phyloP scores from a whole-genome alignment of 1,140 invertebrate genomes.

The silkworm (Bombyx mori) region DNA sequence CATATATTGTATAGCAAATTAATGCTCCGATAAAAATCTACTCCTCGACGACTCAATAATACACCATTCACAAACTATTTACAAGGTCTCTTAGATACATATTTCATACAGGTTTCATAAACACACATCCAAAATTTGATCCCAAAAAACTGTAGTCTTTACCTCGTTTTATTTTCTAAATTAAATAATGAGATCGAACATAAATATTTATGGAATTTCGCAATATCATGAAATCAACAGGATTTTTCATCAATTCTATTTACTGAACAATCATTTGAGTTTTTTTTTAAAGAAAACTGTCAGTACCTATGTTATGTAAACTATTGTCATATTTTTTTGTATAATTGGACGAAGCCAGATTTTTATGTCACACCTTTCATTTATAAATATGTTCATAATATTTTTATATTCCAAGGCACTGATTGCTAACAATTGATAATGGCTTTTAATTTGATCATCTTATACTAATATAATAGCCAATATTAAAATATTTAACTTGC shows the following conservation, averaged over 20 bases:
- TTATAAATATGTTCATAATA: slow-evolving; percentile 60
- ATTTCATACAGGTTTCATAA: slow-evolving; percentile 62
- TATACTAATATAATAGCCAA: slow-evolving; percentile 64
- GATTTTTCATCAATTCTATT: background rate
- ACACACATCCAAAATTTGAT: slow-evolving; percentile 69
- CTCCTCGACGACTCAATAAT: slow-evolving; percentile 40
- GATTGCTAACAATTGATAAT: slow-evolving; percentile 57
- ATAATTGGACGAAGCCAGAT: slow-evolving; percentile 31
- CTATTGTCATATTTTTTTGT: slow-evolving; percentile 14
- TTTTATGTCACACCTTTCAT: slow-evolving; percentile 34
- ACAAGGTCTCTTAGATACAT: slow-evolving; percentile 48
- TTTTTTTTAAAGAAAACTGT: too few species aligned
- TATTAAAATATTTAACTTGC: slow-evolving; percentile 63
- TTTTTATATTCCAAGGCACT: slow-evolving; percentile 63
- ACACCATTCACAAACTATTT: slow-evolving; percentile 68
- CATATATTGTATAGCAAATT: slow-evolving; percentile 41
- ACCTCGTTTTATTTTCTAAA: slow-evolving; percentile 69
- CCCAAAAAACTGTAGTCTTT: slow-evolving; percentile 68
- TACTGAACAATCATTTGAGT: too few species aligned
- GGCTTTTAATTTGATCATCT: slow-evolving; percentile 44
- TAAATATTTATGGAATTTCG: slow-evolving; percentile 48
- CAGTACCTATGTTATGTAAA: too few species aligned
- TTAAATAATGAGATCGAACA: slow-evolving; percentile 70
- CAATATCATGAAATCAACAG: slow-evolving; percentile 17
- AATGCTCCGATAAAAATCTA: slow-evolving; percentile 46